Base-by-base conservation (phyloP, 2,888 invertebrate species). In the Drosophila meridiana region DNA sequence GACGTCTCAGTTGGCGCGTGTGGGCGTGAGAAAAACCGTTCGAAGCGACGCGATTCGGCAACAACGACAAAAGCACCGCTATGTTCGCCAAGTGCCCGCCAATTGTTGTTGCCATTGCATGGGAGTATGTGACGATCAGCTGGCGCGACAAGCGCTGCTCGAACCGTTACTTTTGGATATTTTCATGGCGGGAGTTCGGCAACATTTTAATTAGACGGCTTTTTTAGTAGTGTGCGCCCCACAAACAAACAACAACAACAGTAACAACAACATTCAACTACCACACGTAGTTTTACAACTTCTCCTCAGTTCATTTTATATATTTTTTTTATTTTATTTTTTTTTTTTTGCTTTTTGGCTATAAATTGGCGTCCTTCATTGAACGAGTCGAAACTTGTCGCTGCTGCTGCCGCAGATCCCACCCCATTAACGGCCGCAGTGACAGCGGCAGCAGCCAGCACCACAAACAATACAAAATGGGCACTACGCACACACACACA, bases 331-430 rank as follows among this genome's bases (percentile, higher is more conserved):
- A 26, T 13, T 13, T n/a, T 53, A 2, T 14, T n/a, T 28, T 74
- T 32, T 14, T n/a, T 14, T 28, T 55, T 28, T 14, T 38, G 5
- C 14, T 30, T 42, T 78, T 73, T 32, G 69, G 61, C 82, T 74
- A 91, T 90, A 90, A 90, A 93, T 92, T 92, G 93, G 93, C 93
- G 88, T 92, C 91, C 93, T 92, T 92, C 93, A 92, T 93, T 92
- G 87, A 91, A 89, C 78, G 72, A 81, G 78, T 72, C 74, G 59
- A 78, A 69, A 69, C 63, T 58, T 75, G 69, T 43, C 48, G 71
- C 32, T 68, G 71, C 48, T 45, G 71, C 34, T 69, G 71, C 36
- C 53, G 38, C 53, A 36, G 45, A 57, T 30, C 52, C 64, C 48
- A 28, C 66, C 48, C 57, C 45, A 47, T 52, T 34, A 28, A 28